Evolutionary conservation across 2,888 invertebrate genomes (phyloP).

Genomic region (Dasysyrphus tricinctus): DNA sequence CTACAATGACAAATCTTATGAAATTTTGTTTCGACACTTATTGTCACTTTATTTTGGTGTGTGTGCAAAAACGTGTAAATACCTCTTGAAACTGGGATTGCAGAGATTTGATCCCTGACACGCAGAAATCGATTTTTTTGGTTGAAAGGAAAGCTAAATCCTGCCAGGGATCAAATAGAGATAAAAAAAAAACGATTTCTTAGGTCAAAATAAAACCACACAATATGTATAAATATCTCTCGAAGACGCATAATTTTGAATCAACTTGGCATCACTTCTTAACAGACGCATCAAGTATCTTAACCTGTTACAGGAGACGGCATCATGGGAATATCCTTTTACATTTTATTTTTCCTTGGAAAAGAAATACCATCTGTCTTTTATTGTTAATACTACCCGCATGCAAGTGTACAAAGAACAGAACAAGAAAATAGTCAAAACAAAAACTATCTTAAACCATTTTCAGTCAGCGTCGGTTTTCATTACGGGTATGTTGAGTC

Average conservation of each 20-base stretch:
- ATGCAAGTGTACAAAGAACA: constrained; percentile 7
- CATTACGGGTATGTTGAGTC: constrained; percentile 19
- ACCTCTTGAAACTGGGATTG: no score
- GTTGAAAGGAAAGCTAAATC: no score
- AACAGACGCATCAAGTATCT: constrained; percentile 44
- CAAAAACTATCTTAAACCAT: constrained; percentile 15
- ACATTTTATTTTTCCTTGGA: neutral
- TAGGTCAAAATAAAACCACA: no score
- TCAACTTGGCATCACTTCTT: neutral
- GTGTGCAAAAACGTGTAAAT: no score
- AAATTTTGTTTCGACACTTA: no score
- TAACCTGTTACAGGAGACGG: constrained; percentile 22
- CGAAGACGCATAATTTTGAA: neutral
- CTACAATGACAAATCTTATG: no score
- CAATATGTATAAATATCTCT: no score
- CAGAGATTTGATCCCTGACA: no score
- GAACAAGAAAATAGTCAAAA: constrained; percentile 3
- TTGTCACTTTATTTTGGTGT: no score
- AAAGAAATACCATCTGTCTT: constrained; percentile 54
- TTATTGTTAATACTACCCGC: constrained; percentile 7
- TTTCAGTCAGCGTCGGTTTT: constrained; percentile 40
- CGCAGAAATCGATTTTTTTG: no score
- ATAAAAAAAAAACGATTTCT: no score
- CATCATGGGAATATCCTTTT: constrained; percentile 40
- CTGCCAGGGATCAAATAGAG: no score